Percentiles rank a stretch among this genome's conserved stretches.
phyloP scores from a whole-genome alignment of 1,140 invertebrate species.

The Drosophila murphyi region DNA sequence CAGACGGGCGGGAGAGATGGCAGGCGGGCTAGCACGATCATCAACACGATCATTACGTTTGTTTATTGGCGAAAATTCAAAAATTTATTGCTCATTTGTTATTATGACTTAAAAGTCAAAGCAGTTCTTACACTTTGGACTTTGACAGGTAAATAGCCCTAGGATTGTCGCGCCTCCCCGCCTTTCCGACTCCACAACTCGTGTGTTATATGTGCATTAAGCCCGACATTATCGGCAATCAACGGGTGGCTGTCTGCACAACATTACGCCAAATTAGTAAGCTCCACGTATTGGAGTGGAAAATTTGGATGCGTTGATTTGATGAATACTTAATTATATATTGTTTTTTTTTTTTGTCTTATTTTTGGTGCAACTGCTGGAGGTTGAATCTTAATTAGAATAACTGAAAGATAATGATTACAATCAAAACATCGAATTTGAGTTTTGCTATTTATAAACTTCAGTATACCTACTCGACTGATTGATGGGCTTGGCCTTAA shows the following conservation, averaged over 20 bases:
- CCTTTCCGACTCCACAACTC: constrained; percentile 7
- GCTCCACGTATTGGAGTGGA: constrained; percentile 8
- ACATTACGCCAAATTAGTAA: constrained; percentile 67
- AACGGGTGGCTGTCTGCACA: constrained; percentile 52
- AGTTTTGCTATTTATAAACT: constrained; percentile 31
- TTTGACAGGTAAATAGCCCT: constrained; percentile 66
- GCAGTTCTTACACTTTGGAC: constrained; percentile 73
- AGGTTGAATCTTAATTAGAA: constrained; percentile 60
- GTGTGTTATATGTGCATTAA: constrained; percentile 69
- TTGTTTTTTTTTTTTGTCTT: neutral
- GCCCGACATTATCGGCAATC: constrained; percentile 69
- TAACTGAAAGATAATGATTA: constrained; percentile 13
- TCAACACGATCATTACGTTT: constrained; percentile 76
- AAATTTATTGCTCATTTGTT: constrained; percentile 81
- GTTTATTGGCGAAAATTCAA: constrained; percentile 81
- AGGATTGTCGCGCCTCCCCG: constrained; percentile 33
- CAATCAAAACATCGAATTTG: constrained; percentile 9
- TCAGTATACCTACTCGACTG: neutral
- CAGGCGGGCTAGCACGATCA: constrained; percentile 46
- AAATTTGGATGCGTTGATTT: constrained; percentile 41
- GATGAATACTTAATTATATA: constrained; percentile 32
- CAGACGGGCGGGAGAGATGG: neutral
- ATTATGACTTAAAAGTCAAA: constrained; percentile 54
- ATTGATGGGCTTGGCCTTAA: constrained; percentile 43
- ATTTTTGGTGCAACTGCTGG: constrained; percentile 17